A percentile compares a stretch with the other conserved stretches of the same genome.
These are phyloP conservation scores for Discoglossus pictus DNA, from an alignment of 2,797 vertebrate species.

Conservation along the genomic window DNA sequence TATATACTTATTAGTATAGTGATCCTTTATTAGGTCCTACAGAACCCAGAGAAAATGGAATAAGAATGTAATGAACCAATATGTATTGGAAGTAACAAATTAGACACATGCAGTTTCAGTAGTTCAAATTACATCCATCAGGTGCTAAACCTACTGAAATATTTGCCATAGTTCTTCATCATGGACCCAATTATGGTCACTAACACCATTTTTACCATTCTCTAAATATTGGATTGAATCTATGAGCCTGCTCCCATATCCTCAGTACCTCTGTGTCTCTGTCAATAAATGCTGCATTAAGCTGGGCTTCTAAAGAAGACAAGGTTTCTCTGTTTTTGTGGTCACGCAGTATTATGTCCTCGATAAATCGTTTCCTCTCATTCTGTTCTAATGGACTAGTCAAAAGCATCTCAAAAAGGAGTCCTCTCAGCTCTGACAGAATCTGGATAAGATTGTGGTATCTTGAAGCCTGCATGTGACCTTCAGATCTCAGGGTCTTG, in stretches of 20 bases:
- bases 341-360: constrained; percentile 53
- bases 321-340: constrained; percentile 57
- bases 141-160: no score
- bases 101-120: no score
- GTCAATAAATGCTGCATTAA: constrained; percentile 51
- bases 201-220: no score
- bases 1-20: no score
- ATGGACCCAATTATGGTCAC: no score
- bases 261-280: constrained; percentile 66
- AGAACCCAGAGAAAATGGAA: no score
- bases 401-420: constrained; percentile 71
- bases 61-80: no score
- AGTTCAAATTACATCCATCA: no score
- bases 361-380: constrained; percentile 57
- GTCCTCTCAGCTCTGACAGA: constrained; percentile 68
- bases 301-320: constrained; percentile 54
- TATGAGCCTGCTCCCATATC: neutral
- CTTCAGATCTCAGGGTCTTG: constrained; percentile 54
- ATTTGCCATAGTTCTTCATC: no score
- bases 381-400: constrained; percentile 66
- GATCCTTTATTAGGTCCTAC: no score
- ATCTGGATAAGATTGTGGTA: constrained; percentile 59
- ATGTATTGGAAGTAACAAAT: no score
- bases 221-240: no score
- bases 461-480: neutral